These are phyloP conservation scores for Homalodisca vitripennis DNA, from an alignment of 1,140 invertebrate genomes.

Conservation along the genomic window DNA sequence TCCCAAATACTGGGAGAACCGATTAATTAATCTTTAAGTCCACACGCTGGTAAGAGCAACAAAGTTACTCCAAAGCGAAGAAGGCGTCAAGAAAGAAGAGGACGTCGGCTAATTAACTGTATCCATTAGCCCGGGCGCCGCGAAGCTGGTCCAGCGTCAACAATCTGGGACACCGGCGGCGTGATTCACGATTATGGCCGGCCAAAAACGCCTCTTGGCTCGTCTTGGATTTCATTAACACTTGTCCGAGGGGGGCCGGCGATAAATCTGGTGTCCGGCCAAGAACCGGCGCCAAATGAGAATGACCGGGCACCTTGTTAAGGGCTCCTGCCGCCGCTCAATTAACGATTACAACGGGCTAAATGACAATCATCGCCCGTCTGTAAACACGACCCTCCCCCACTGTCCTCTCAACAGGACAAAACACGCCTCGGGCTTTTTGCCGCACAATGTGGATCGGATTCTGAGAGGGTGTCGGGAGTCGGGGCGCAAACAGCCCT, in stretches of 20 bases:
- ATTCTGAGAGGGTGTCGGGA: background rate
- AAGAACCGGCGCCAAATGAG: slow-evolving; percentile 16
- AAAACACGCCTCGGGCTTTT: too few species aligned
- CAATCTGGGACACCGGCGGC: too few species aligned
- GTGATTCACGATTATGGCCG: slow-evolving; percentile 17
- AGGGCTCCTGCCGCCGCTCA: background rate
- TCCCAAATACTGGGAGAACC: too few species aligned
- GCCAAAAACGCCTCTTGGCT: slow-evolving; percentile 24
- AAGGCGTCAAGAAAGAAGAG: too few species aligned
- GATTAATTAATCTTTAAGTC: too few species aligned
- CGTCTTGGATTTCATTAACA: slow-evolving; percentile 33
- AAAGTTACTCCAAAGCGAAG: too few species aligned
- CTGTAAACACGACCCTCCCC: slow-evolving; percentile 20
- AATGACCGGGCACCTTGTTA: too few species aligned
- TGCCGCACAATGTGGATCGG: background rate
- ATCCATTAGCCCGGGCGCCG: too few species aligned
- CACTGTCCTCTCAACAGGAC: background rate
- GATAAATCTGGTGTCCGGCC: slow-evolving; percentile 27
- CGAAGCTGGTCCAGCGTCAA: too few species aligned
- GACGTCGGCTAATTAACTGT: too few species aligned
- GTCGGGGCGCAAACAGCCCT: too few species aligned
- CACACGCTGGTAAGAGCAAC: too few species aligned
- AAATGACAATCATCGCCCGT: slow-evolving; percentile 22
- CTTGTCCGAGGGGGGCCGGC: slow-evolving; percentile 5
- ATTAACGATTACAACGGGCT: slow-evolving; percentile 26